Evolutionary conservation across 2,797 vertebrate species (phyloP).

Genomic region (Mionectes olivaceus): DNA sequence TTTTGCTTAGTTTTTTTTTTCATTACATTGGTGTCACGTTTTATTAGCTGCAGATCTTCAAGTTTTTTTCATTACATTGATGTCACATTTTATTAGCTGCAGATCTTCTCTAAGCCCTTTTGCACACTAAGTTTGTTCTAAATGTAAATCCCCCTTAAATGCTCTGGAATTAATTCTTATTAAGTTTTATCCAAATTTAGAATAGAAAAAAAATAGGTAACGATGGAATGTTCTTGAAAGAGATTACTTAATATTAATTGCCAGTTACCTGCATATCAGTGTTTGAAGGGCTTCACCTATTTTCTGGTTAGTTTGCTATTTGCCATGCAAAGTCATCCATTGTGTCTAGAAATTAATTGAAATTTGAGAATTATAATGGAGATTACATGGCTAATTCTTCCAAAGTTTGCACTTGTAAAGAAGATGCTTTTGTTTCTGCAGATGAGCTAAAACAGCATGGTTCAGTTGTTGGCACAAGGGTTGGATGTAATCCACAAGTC

Average conservation of each 20-base stretch:
- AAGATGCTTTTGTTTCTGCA: neutral
- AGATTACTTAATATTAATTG: neutral
- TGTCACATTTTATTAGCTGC: neutral
- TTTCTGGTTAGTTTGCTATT: neutral
- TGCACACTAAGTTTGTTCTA: neutral
- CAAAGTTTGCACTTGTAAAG: neutral
- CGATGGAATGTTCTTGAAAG: neutral
- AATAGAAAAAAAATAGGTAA: too few relatives aligned
- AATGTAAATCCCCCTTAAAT: neutral
- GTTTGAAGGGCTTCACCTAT: neutral
- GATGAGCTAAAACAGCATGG: rapidly evolving
- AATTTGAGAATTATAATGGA: neutral
- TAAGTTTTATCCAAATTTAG: neutral
- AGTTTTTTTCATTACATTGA: neutral
- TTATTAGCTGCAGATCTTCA: neutral
- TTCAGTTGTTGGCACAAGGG: neutral
- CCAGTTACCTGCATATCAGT: neutral
- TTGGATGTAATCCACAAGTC: rapidly evolving
- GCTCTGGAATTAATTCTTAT: neutral
- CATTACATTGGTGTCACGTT: rapidly evolving
- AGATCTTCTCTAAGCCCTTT: neutral
- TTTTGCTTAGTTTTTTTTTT: neutral
- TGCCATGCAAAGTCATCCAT: neutral
- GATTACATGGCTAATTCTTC: neutral
- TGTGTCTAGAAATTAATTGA: neutral